Conservation (phyloP, 2,888 invertebrate species). For the Thymelicus sylvestris region DNA sequence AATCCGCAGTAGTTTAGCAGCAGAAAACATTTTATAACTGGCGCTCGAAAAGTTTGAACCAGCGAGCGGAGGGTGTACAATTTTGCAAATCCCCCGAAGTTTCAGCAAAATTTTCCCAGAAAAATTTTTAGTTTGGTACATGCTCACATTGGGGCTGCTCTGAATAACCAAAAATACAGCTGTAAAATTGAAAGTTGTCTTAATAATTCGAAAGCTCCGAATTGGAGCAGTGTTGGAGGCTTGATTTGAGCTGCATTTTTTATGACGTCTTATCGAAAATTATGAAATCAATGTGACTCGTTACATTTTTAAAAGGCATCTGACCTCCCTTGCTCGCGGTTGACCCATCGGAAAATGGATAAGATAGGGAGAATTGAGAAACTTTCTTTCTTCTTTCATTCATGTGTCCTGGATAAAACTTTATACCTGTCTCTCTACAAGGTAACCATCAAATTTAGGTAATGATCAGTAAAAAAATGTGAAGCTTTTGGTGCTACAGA, state of each 20-base stretch:
- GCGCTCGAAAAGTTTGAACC: constrained; percentile 28
- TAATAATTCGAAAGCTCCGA: constrained; percentile 16
- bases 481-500: too few relatives aligned
- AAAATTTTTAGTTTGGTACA: constrained; percentile 34
- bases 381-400: too few relatives aligned
- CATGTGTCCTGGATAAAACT: too few relatives aligned
- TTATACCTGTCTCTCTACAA: too few relatives aligned
- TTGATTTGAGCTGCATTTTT: background rate
- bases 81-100: constrained; percentile 35
- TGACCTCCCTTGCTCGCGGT: too few relatives aligned
- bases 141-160: constrained; percentile 19
- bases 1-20: constrained; percentile 33
- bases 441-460: too few relatives aligned
- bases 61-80: constrained; percentile 26
- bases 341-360: too few relatives aligned
- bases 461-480: too few relatives aligned
- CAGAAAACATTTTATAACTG: constrained; percentile 37
- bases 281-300: background rate
- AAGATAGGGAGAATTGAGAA: too few relatives aligned
- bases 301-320: too few relatives aligned
- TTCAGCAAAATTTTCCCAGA: constrained; percentile 29
- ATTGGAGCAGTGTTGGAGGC: background rate
- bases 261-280: background rate
- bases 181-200: constrained; percentile 15
- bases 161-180: constrained; percentile 24